These are phyloP conservation scores for Yponomeuta cagnagella DNA, from an alignment of 2,888 invertebrate genomes.

Conservation along the genomic window DNA sequence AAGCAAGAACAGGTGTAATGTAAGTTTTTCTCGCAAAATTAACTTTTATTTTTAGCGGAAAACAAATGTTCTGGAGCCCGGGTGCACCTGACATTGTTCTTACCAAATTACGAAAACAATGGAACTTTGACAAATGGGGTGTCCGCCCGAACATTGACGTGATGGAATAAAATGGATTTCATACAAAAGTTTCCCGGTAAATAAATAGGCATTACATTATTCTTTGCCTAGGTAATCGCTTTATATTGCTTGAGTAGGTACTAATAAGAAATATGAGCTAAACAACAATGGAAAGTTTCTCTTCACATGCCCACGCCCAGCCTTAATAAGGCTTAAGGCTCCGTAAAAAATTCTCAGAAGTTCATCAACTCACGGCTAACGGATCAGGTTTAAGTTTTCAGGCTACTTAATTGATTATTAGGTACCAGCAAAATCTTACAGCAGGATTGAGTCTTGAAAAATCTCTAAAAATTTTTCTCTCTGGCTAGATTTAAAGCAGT, in stretches of 20 bases:
- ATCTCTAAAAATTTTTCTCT: too few species aligned
- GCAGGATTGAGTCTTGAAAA: too few species aligned
- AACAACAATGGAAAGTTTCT: background rate
- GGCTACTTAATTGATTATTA: background rate
- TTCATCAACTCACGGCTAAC: background rate
- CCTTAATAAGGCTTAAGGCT: background rate
- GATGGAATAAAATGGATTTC: constrained; percentile 24
- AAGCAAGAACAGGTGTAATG: background rate
- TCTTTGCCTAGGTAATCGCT: too few species aligned
- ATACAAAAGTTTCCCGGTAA: background rate
- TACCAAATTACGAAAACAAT: background rate
- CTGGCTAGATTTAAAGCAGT: background rate
- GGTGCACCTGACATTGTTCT: background rate
- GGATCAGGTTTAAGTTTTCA: background rate
- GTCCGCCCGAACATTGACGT: constrained; percentile 29
- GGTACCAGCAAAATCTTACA: too few species aligned
- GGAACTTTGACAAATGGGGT: constrained; percentile 23
- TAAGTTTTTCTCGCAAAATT: background rate
- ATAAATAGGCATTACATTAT: background rate
- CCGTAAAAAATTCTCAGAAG: background rate
- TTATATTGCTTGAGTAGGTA: background rate
- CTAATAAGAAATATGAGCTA: background rate
- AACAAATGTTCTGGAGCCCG: background rate
- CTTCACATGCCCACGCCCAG: background rate
- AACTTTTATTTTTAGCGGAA: background rate